Base-by-base conservation (phyloP, 2,113 vertebrate genomes). In the Accipiter cooperii region DNA sequence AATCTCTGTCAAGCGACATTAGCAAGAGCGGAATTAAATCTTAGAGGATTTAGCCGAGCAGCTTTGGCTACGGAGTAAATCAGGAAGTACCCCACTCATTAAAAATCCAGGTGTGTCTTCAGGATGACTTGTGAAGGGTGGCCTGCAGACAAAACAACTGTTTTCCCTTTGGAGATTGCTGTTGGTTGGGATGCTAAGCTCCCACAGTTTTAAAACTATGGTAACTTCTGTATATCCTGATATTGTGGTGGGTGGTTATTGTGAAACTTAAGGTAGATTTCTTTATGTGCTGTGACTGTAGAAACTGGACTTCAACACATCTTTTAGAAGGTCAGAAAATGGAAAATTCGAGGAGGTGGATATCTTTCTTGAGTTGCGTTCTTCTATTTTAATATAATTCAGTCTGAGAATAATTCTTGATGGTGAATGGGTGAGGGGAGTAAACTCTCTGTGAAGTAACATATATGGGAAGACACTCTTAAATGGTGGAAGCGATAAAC, bases 1-100 rank as follows among this genome's bases (percentile, higher is more conserved):
- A 95, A 97, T 90, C 94, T 93, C 90, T 93, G 94, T 96, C 96
- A 96, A 70, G 84, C 2, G 54, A 88, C 79, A 92, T 96, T 96
- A 97, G 80, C 82, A 65, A 51, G 91, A 90, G 83, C 3, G 7
- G 90, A 95, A 86, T 93, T 96, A 92, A 91, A 92, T 38, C 91
- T 94, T 79, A 87, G 69, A 84, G 94, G 96, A 97, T 97, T 97
- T 93, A 86, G 65, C 49, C 20, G 5, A 97, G 93, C 93, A 69
- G 96, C 96, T 96, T 96, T 93, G 90, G 85, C 84, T 87, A 14
- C 16, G 11, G 75, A 84, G 75, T 93, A 95, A 94, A 94, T 91
- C 91, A 84, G 95, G 91, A 96, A 95, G 84, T 88, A 76, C 28
- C n/a, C 18, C 34, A 2, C 69, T 64, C 40, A 0, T 76, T 84